Base-by-base conservation (phyloP, 2,888 invertebrate genomes). In the Athalia rosae region DNA sequence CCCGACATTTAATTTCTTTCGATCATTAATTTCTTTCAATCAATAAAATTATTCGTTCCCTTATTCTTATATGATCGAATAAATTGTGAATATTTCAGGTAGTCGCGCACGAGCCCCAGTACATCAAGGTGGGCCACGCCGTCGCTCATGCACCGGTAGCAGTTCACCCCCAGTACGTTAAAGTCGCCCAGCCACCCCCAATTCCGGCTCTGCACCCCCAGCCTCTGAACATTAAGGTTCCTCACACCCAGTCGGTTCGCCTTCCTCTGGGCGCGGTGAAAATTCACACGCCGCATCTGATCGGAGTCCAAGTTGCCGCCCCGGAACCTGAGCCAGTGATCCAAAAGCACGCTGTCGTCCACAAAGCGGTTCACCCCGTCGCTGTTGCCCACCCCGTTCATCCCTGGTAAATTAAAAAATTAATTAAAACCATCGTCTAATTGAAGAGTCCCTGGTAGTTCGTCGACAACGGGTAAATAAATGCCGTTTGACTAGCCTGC, bases 321-420 rank as follows among this genome's bases (percentile, higher is more conserved):
- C 86, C 91, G 90, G 74, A 93, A 91, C 77, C 92, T 83, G 5
- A 92, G 91, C 0, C 91, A 90, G 89, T 91, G 90, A 67, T 92
- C 91, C 69, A 87, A 89, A 80, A 92, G 91, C n/a, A 92, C 91
- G 71, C 91, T 85, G 58, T 92, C 91, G 13, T 91, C 89, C 85
- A 91, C 91, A 78, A 92, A 92, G 78, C 92, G 87, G 90, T 92
- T 90, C 77, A 92, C 90, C 86, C 84, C 81, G 79, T 79, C 73
- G 62, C 59, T 76, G 47, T 41, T 61, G 67, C 71, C 48, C 73
- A 53, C 43, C 69, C 73, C 48, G 77, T 59, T 47, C 77, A 77
- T 59, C 45, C 73, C 47, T 77, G 77, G 77, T 77, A 77, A 71
- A 67, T 43, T 80, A 79, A 80, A 63, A 63, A 48, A 74, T 4